Evolutionary conservation across 2,888 invertebrate species (phyloP).

Genomic region (Tillus elongatus): DNA sequence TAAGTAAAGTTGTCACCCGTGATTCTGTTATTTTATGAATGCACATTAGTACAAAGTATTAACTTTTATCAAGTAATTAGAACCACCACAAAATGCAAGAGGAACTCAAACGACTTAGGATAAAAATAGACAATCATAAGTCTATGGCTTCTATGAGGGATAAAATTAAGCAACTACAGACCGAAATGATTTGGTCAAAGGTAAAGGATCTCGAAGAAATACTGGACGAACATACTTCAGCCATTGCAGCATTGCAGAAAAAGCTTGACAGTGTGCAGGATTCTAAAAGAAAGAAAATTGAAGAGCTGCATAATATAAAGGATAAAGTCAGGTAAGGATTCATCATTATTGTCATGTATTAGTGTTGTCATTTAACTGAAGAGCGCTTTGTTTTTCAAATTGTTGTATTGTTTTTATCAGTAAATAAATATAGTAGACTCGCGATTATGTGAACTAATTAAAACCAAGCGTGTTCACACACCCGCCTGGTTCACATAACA

Average conservation of each 20-base stretch:
- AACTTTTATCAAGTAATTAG: too few species aligned
- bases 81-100: constrained; percentile 25
- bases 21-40: too few species aligned
- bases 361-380: too few species aligned
- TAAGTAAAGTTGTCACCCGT: too few species aligned
- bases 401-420: too few species aligned
- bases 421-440: too few species aligned
- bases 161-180: constrained; percentile 31
- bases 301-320: constrained; percentile 17
- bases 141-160: constrained; percentile 31
- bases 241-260: constrained; percentile 47
- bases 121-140: constrained; percentile 30
- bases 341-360: too few species aligned
- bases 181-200: constrained; percentile 33
- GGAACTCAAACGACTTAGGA: constrained; percentile 25
- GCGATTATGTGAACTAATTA: too few species aligned
- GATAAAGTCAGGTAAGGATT: constrained; percentile 19
- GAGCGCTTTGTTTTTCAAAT: too few species aligned
- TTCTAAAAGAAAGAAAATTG: constrained; percentile 17
- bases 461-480: too few species aligned
- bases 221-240: constrained; percentile 35
- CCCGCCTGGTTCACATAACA: too few species aligned
- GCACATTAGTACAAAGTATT: too few species aligned
- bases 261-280: constrained; percentile 32
- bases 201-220: constrained; percentile 32